phyloP scores from a whole-genome alignment of 2,888 invertebrate species.

The Mythimna lalbum region DNA sequence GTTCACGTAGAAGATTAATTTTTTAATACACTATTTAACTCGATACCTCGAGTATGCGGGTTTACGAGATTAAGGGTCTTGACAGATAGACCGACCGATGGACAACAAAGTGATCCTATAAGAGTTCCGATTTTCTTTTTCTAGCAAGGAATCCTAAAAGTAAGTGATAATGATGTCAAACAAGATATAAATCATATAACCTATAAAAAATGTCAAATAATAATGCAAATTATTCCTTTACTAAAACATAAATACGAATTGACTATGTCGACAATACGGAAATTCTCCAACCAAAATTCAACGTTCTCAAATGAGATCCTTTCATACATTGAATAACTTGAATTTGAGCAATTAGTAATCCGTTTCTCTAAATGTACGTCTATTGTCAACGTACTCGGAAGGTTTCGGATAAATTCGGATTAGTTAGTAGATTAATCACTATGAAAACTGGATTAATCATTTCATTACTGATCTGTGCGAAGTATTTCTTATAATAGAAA shows the following conservation, averaged over 20 bases:
- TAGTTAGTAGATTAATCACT: conserved; percentile 25
- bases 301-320: conserved; percentile 59
- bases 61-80: too few species aligned
- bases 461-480: background rate
- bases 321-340: conserved; percentile 57
- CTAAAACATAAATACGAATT: conserved; percentile 18
- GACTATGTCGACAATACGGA: conserved; percentile 16
- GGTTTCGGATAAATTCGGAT: conserved; percentile 16
- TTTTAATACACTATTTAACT: too few species aligned
- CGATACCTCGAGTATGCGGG: too few species aligned
- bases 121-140: too few species aligned
- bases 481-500: background rate
- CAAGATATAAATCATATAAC: background rate
- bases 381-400: conserved; percentile 37
- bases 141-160: background rate
- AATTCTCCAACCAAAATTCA: conserved; percentile 42
- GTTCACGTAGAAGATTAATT: too few species aligned
- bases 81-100: too few species aligned
- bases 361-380: conserved; percentile 45
- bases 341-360: conserved; percentile 61
- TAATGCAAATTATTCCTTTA: conserved; percentile 8
- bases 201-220: background rate
- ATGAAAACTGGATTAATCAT: conserved; percentile 15
- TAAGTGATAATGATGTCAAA: background rate
- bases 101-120: too few species aligned